These are phyloP conservation scores for Stenodera caucasica DNA, from an alignment of 2,888 invertebrate genomes.

Conservation along the genomic window DNA sequence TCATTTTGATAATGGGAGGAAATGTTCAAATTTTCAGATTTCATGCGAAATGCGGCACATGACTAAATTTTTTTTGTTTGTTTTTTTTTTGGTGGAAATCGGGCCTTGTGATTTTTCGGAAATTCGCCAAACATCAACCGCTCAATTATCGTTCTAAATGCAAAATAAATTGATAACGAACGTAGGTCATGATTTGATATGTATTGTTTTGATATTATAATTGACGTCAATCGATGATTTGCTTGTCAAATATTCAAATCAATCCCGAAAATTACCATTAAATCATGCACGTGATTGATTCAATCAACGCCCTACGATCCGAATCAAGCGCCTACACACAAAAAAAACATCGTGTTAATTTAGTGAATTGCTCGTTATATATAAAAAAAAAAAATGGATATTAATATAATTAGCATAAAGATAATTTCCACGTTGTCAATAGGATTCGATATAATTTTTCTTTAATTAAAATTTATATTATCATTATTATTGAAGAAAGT, in stretches of 20 bases:
- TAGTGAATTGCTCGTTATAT: neutral
- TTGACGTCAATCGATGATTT: neutral
- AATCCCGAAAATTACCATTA: neutral
- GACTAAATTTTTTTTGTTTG: too few species aligned
- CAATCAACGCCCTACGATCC: neutral
- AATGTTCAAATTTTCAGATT: too few species aligned
- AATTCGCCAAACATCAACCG: too few species aligned
- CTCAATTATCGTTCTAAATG: too few species aligned
- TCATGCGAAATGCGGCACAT: too few species aligned
- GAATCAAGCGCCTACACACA: too few species aligned
- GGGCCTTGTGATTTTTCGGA: too few species aligned
- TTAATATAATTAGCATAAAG: constrained; percentile 1
- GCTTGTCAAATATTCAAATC: neutral
- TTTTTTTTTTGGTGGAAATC: too few species aligned
- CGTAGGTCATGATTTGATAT: neutral
- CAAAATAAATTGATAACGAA: too few species aligned
- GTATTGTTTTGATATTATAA: neutral
- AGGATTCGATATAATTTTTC: neutral
- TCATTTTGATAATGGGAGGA: too few species aligned
- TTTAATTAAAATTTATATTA: neutral
- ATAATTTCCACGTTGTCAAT: neutral
- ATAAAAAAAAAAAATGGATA: too few species aligned
- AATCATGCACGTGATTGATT: neutral
- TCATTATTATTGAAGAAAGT: constrained; percentile 5
- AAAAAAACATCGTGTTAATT: too few species aligned